phyloP scores from a whole-genome alignment of 2,113 vertebrate species.

The Anoplopoma fimbria region DNA sequence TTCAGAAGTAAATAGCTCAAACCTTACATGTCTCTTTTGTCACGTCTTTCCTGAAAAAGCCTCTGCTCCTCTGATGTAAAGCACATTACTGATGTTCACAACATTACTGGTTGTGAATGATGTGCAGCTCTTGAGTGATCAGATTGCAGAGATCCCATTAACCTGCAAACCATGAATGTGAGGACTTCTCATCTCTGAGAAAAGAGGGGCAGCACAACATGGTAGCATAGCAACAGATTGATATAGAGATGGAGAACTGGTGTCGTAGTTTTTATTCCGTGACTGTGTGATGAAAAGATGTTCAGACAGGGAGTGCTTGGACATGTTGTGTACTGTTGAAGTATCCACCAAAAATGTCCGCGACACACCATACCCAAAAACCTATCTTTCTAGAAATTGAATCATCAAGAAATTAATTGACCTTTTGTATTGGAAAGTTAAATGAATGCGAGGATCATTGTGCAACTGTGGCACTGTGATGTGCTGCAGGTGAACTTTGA shows the following conservation, averaged over 20 bases:
- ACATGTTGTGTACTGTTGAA: not conserved
- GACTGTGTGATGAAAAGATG: not conserved
- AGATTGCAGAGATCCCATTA: constrained; percentile 43
- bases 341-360: too few relatives aligned
- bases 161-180: constrained; percentile 19
- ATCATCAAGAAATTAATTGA: too few relatives aligned
- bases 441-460: too few relatives aligned
- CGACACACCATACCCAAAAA: too few relatives aligned
- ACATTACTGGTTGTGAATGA: constrained; percentile 15
- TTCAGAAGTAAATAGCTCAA: not conserved
- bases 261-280: not conserved
- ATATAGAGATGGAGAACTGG: constrained; percentile 7
- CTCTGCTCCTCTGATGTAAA: not conserved
- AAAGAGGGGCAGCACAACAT: constrained; percentile 6
- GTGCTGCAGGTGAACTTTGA: too few relatives aligned
- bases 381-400: too few relatives aligned
- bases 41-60: not conserved
- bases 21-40: not conserved
- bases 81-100: constrained; percentile 16
- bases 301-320: not conserved
- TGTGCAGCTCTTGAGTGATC: constrained; percentile 33
- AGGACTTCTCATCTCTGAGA: constrained; percentile 20
- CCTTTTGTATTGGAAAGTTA: too few relatives aligned
- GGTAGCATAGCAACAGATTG: constrained; percentile 64
- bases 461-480: too few relatives aligned